Base-by-base conservation (phyloP, 2,113 vertebrate genomes). In the Pituophis catenifer region DNA sequence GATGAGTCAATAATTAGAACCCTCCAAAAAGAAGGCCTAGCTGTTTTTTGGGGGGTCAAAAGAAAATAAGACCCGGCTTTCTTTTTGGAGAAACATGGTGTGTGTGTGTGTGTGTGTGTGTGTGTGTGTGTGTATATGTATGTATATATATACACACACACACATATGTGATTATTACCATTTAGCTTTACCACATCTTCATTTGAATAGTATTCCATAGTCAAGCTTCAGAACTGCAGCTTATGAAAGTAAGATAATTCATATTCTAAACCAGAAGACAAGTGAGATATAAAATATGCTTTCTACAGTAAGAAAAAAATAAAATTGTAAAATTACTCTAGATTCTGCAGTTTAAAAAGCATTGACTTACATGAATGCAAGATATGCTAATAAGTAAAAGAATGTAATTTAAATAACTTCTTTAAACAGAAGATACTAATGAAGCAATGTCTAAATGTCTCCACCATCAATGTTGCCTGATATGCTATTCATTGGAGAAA, bases 401-500 rank as follows among this genome's bases (percentile, higher is more conserved):
- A 70, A 52, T 44, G 54, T 55, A 24, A 10, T 81, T 89, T 89
- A 65, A 65, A n/a, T 13, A 65, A 65, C 29, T 65, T 65, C 62
- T 65, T 65, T 65, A 75, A 75, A 57, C 5, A 88, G 44, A 91
- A 86, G 23, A 58, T 15, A 85, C 15, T 92, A 93, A 57, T 33
- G 33, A 57, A 95, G 90, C 48, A 38, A 94, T 91, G 90, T 93
- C 89, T 91, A 75, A 95, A 33, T 89, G 62, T 91, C 86, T 81
- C 70, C 38, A 94, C 54, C 91, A 96, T 96, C 96, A 94, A 94
- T 29, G 91, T 93, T 59, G 94, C 93, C 88, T 96, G 88, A 94
- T 93, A 93, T 59, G 44, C 44, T 89, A 55, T 75, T 88, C 54
- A 91, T 29, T 21, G 89, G 5, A 33, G 55, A 90, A 29, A 24